phyloP scores from a whole-genome alignment of 2,888 invertebrate genomes.

The Elysia crispata region DNA sequence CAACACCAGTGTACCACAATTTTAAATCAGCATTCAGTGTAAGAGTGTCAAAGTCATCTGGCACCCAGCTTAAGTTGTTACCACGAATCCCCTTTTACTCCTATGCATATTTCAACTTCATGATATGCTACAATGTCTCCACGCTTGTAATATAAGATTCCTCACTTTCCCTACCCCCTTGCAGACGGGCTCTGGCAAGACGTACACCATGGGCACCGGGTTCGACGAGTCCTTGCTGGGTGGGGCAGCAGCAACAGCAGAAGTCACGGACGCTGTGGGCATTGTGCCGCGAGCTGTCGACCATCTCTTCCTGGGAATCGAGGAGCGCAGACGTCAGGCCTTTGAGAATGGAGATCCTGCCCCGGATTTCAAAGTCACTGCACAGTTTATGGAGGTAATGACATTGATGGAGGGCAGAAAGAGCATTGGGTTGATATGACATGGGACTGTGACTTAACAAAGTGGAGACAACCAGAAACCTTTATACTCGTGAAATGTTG shows the following conservation, averaged over 20 bases:
- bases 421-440: not conserved
- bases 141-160: not conserved
- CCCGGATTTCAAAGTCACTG: constrained; percentile 87
- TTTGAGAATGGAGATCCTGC: constrained; percentile 84
- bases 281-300: constrained; percentile 97
- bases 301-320: constrained; percentile 87
- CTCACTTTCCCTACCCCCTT: constrained; percentile 48
- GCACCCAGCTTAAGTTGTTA: too few species aligned
- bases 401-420: not conserved
- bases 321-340: constrained; percentile 80
- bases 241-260: constrained; percentile 58
- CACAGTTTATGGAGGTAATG: constrained; percentile 88
- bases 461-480: too few species aligned
- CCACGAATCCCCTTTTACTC: not conserved
- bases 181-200: constrained; percentile 98
- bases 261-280: constrained; percentile 82
- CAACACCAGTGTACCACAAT: too few species aligned
- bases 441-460: too few species aligned
- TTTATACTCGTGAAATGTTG: too few species aligned
- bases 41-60: too few species aligned
- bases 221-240: constrained; percentile 85
- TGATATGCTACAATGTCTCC: not conserved
- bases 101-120: not conserved
- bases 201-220: constrained; percentile 99
- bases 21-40: too few species aligned